Evolutionary conservation across 2,888 invertebrate species (phyloP), one percentile per base, ranked within the genome.

Genomic region (Seira ritae): DNA sequence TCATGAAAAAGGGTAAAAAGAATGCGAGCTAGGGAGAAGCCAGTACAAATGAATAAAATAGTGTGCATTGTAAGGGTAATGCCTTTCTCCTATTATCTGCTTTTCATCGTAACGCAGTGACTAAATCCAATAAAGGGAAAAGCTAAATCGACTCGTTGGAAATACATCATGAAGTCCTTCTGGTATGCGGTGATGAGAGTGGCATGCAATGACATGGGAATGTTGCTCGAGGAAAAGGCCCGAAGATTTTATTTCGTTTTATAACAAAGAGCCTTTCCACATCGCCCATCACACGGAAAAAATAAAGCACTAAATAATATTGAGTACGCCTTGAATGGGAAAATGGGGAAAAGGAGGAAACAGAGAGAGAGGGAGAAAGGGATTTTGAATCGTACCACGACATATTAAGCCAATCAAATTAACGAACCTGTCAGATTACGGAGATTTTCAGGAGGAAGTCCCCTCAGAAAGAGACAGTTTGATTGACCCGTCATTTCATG

Each of bases 331-430:
- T 31, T 31, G 3, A 55, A 55, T 55, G 55, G 55, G 15, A 55
- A 3, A 31, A 8, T 55, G 55, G 12, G 15, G 17, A 55, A 17
- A 31, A 8, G 8, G 2, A 2, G 55, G 12, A 17, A 12, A 55
- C 1, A 31, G 31, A 31, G 2, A 2, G 31, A 55, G 55, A 55
- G 42, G 12, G 42, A 55, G 12, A 55, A 31, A 8, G 31, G 17
- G 55, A 55, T 15, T 46, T 50, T 50, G 12, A 70, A 70, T 19
- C 10, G 46, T 19, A 20, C n/a, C 62, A 20, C 65, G 37, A 79
- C 68, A 55, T 22, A 79, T 68, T 79, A 73, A 74, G 73, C 80
- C 69, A 74, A 74, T 80, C 80, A 80, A 80, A 80, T 80, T 80
- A 80, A 80, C 74, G 68, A 74, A 80, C 73, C 69, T 74, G 80